These are phyloP conservation scores for Syncerus caffer DNA, from an alignment of 2,797 vertebrate genomes.

Conservation along the genomic window DNA sequence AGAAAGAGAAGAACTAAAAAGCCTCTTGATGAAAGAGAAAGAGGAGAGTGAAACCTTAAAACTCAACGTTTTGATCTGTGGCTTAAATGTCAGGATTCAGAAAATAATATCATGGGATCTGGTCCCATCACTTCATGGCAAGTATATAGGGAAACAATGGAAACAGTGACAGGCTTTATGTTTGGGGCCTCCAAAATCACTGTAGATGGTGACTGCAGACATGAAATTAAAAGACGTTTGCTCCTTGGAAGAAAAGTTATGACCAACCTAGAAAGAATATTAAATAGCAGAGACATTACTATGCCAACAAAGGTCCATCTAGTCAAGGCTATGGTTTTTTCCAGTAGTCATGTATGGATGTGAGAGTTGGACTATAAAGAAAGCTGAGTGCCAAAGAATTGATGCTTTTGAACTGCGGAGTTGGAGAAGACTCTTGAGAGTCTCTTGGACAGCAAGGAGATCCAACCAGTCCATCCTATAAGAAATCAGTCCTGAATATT, in stretches of 20 bases:
- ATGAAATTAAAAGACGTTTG: not conserved
- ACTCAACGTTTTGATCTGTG: not conserved
- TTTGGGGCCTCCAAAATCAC: not conserved
- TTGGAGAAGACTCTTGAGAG: not conserved
- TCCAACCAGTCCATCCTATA: not conserved
- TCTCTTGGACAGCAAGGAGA: not conserved
- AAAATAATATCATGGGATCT: not conserved
- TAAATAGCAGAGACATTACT: not conserved
- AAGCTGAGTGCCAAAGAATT: not conserved
- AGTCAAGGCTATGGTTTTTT: not conserved
- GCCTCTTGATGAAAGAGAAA: not conserved
- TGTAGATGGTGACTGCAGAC: not conserved
- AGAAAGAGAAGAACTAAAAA: not conserved
- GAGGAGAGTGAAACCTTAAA: not conserved
- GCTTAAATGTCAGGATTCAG: not conserved
- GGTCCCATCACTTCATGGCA: not conserved
- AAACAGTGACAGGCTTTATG: not conserved
- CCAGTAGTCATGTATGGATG: not conserved
- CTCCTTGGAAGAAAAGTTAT: not conserved
- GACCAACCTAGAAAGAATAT: not conserved
- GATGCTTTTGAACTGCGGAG: not conserved
- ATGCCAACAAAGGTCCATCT: not conserved
- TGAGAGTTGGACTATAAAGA: not conserved
- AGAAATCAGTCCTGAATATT: not conserved
- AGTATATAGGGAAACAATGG: not conserved